phyloP scores from a whole-genome alignment of 2,888 invertebrate species.

The Gisinianus flammeolus region DNA sequence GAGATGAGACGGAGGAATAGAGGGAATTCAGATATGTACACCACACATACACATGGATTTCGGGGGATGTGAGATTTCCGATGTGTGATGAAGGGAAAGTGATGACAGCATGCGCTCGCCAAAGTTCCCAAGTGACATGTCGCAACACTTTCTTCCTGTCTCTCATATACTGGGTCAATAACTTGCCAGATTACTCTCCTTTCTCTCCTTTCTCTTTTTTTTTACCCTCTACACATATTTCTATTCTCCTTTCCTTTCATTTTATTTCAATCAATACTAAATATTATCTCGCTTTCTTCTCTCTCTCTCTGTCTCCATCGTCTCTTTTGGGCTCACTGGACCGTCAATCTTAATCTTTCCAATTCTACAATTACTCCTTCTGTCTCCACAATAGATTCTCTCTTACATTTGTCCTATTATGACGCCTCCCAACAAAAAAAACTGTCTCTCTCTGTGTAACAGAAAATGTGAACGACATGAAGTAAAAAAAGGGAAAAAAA shows the following conservation, averaged over 20 bases:
- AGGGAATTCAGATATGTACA: background rate
- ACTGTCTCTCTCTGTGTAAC: background rate
- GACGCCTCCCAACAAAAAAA: background rate
- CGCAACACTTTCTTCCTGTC: conserved; percentile 24
- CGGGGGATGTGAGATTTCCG: too few species aligned
- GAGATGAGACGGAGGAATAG: conserved; percentile 1
- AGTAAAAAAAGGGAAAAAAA: background rate
- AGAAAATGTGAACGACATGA: background rate
- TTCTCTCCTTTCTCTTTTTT: background rate
- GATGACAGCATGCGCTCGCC: background rate
- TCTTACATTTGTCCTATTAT: background rate
- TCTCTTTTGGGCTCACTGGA: background rate
- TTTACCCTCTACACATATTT: too few species aligned
- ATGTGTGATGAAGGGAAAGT: too few species aligned
- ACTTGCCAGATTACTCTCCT: conserved; percentile 16
- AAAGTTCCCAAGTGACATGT: conserved; percentile 14
- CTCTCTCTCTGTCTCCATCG: background rate
- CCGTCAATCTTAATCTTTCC: conserved; percentile 24
- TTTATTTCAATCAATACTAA: conserved; percentile 23
- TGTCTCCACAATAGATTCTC: background rate
- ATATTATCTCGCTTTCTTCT: conserved; percentile 14
- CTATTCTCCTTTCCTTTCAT: background rate
- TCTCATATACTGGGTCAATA: conserved; percentile 25
- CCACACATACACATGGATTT: too few species aligned
- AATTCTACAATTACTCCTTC: conserved; percentile 10